A percentile compares a stretch with the other conserved stretches of the same genome.
Evolutionary conservation across 2,797 vertebrate species (phyloP).

Genomic region (Parauchenoglanis ngamensis): DNA sequence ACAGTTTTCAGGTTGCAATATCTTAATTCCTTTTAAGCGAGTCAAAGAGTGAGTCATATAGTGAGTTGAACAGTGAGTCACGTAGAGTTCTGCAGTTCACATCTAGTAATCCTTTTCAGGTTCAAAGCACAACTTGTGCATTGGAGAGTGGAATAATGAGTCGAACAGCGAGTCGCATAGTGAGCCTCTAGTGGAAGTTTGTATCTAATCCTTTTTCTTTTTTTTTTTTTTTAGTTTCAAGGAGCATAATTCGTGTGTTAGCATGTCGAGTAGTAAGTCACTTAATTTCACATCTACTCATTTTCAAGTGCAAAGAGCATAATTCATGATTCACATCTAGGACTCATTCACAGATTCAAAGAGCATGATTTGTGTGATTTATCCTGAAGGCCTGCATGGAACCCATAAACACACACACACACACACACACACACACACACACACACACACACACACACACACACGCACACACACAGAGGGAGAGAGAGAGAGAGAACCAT

Average conservation of each 20-base stretch:
- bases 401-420: neutral
- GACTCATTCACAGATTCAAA: neutral
- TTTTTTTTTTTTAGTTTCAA: too few relatives aligned
- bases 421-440: constrained; percentile 4
- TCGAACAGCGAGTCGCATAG: neutral
- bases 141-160: neutral
- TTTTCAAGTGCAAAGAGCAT: neutral
- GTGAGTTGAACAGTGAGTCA: neutral
- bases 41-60: neutral
- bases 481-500: constrained; percentile 44
- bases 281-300: neutral
- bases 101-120: neutral
- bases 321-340: neutral
- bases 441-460: constrained; percentile 6
- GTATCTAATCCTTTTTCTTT: neutral
- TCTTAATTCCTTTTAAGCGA: too few relatives aligned
- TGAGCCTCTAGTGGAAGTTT: neutral
- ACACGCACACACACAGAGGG: neutral
- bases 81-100: neutral
- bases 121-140: neutral
- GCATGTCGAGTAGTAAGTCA: neutral
- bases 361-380: neutral
- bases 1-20: neutral
- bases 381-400: neutral
- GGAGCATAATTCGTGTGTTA: neutral